Base-by-base conservation (phyloP, 2,888 invertebrate species). In the Lithosia quadra region DNA sequence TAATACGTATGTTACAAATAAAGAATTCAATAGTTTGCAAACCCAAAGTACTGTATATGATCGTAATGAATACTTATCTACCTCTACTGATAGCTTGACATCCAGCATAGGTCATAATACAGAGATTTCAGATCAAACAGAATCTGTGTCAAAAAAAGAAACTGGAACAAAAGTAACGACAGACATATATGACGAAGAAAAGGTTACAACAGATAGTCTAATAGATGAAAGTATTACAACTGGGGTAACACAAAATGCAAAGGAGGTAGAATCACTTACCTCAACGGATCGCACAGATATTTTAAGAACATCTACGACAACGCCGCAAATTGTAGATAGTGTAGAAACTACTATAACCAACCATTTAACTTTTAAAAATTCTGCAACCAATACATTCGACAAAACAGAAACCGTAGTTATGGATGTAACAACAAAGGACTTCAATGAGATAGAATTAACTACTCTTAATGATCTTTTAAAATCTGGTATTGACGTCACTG, bases 241-340 rank as follows among this genome's bases (percentile, higher is more conserved):
- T 39, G 39, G 53, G 34, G 36, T 36, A 36, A 69, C 60, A 68
- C 58, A 63, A 67, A 28, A 53, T 62, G 10, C n/a, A n/a, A 60
- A 60, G 9, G 22, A 60, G 10, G 9, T 24, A 60, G 15, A 18
- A 18, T 22, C 13, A 39, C 15, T 22, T 18, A 15, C 18, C 9
- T 39, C 39, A 60, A 60, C 15, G 10, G 36, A 22, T 10, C 36
- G 18, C 60, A 39, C 18, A 60, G 4, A 10, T 60, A 39, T 22
- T 60, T 39, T 15, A 22, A 4, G 43, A 49, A 62, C 43, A 5
- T 28, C 43, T 34, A 7, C n/a, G 33, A 0, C 13, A 63, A 34
- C 15, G 0, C 10, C 8, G 0, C 21, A 33, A 22, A 22, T 34
- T 34, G 8, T 22, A 34, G 21, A 39, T n/a, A 36, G 34, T 60